Evolutionary conservation across 2,797 vertebrate genomes (phyloP).

Genomic region (Acipenser ruthenus): DNA sequence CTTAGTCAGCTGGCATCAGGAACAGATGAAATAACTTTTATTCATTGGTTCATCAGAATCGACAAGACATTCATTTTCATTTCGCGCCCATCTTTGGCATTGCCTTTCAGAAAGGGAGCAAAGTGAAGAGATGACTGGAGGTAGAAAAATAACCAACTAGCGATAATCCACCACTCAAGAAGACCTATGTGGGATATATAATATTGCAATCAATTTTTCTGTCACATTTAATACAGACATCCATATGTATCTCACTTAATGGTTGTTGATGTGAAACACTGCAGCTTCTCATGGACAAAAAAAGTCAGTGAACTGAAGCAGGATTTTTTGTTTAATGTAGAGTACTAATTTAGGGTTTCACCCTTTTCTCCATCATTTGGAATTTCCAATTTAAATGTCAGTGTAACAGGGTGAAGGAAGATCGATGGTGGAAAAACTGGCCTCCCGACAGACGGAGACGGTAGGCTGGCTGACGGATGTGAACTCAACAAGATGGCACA

Average conservation of each 20-base stretch:
- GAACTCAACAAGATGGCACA: no score
- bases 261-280: slow-evolving; percentile 15
- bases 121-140: slow-evolving; percentile 6
- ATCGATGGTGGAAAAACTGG: no score
- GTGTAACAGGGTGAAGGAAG: no score
- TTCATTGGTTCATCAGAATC: slow-evolving; percentile 16
- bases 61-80: slow-evolving; percentile 11
- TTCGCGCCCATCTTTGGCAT: slow-evolving; percentile 10
- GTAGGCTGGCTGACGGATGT: no score
- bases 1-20: slow-evolving; percentile 22
- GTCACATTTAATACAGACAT: slow-evolving; percentile 24
- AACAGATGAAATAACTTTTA: slow-evolving; percentile 21
- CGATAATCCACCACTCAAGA: slow-evolving; percentile 15
- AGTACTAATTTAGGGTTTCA: no score
- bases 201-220: slow-evolving; percentile 13
- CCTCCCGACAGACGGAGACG: no score
- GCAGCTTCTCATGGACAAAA: slow-evolving; percentile 8
- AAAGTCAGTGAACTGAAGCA: background rate
- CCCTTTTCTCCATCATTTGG: no score
- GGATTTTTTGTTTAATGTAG: no score
- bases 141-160: slow-evolving; percentile 19
- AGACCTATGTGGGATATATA: slow-evolving; percentile 15
- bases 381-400: no score
- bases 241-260: slow-evolving; percentile 20
- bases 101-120: slow-evolving; percentile 1